A percentile compares a stretch with the other conserved stretches of the same genome.
Conservation (phyloP, 2,797 vertebrate species). For the Glossophaga mutica region DNA sequence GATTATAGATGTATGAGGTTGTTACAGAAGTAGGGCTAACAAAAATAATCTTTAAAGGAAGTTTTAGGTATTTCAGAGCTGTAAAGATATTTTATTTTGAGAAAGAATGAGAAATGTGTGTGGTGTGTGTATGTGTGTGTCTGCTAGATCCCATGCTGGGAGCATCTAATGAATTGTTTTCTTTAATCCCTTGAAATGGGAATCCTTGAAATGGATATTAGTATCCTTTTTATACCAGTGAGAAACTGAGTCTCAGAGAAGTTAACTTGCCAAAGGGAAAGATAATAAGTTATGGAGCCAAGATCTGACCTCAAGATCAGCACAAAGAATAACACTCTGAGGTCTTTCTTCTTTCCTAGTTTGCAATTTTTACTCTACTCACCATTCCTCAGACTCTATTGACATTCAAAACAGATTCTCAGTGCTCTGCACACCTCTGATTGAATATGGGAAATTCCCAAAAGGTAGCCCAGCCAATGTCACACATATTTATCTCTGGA, state of each 20-base stretch:
- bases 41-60: neutral
- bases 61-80: neutral
- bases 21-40: neutral
- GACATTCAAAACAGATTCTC: constrained; percentile 53
- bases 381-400: neutral
- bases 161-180: neutral
- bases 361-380: neutral
- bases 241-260: constrained; percentile 32
- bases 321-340: neutral
- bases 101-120: neutral
- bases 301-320: neutral
- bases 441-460: constrained; percentile 60
- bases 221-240: neutral
- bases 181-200: constrained; percentile 6
- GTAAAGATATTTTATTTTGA: neutral
- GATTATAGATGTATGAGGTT: neutral
- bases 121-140: neutral
- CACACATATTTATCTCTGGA: constrained; percentile 60
- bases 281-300: neutral
- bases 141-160: neutral
- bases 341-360: neutral
- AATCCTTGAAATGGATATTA: neutral
- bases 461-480: constrained; percentile 20
- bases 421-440: constrained; percentile 49
- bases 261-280: neutral